Evolutionary conservation across 2,113 vertebrate genomes (phyloP), one percentile per base, ranked within the genome.

Genomic region (Boleophthalmus pectinirostris): DNA sequence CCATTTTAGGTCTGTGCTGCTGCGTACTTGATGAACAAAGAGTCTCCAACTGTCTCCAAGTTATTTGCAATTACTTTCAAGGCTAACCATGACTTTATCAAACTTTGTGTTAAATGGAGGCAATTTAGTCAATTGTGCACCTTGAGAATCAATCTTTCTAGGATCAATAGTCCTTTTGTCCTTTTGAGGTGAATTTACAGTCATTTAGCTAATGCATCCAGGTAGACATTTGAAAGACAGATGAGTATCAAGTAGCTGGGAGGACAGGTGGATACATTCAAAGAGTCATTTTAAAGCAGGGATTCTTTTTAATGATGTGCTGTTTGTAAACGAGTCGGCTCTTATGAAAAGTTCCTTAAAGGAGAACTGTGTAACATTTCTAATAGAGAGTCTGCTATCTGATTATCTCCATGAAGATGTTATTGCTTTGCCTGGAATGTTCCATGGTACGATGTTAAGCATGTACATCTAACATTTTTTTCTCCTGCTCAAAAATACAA

Each of bases 171-270:
- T 20, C 43, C 51, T 78, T 47, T 69, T 29, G 14, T 69, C 21
- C 16, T 25, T 53, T 61, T 74, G 15, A 73, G 43, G 15, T 9
- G 29, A 56, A 14, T 38, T 66, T 18, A 45, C 60, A 35, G 60
- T 49, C 21, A 77, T 35, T 73, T 49, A n/a, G 70, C 5, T n/a
- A 23, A 20, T 72, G 60, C 25, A 38, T 5, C 29, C 45, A 68
- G 29, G 56, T 46, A 70, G 46, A 66, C 20, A 35, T 25, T 43
- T 65, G 47, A 51, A 38, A 70, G 47, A 64, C 14, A 18, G 49
- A 51, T 10, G 38, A 43, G 38, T 43, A 43, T 43, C 38, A 43
- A 43, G 38, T 43, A 43, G 8, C 38, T 43, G 38, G 38, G 9
- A 43, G 38, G 38, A 43, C 38, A 1, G 10, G 38, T 10, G 38